Evolutionary conservation across 53 echinoderm and acorn worm genomes (phyloP).

Genomic region (Paracentrotus lividus): DNA sequence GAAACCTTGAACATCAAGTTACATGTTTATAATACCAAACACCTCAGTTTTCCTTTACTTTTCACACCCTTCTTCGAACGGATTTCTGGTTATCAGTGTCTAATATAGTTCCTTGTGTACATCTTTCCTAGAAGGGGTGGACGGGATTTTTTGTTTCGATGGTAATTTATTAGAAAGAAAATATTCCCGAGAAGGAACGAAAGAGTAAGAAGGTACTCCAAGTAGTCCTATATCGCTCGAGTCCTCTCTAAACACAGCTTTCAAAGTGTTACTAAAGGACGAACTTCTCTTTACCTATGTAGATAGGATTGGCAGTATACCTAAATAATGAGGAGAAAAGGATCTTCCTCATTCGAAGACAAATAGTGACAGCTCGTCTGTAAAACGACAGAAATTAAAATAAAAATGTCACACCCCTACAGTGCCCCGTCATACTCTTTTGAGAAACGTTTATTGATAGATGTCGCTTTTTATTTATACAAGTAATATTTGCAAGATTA

Average conservation of each 20-base stretch:
- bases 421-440: background rate
- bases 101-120: too few species aligned
- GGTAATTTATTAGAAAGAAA: slow-evolving; percentile 37
- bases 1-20: background rate
- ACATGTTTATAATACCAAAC: background rate
- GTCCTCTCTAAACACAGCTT: slow-evolving; percentile 51
- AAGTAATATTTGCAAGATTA: background rate
- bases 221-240: slow-evolving; percentile 27
- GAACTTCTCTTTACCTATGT: background rate
- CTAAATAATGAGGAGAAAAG: background rate
- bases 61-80: background rate
- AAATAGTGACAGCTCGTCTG: background rate
- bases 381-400: background rate
- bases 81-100: too few species aligned
- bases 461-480: background rate
- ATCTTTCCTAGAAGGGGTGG: background rate
- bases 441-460: background rate
- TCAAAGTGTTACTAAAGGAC: slow-evolving; percentile 27
- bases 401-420: too few species aligned
- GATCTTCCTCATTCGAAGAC: background rate
- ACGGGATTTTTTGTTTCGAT: background rate
- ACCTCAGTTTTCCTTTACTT: background rate
- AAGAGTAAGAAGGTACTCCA: background rate
- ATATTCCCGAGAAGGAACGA: background rate
- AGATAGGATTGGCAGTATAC: background rate